Evolutionary conservation across 2,113 vertebrate species (phyloP).

Genomic region (Oxyruncus cristatus): DNA sequence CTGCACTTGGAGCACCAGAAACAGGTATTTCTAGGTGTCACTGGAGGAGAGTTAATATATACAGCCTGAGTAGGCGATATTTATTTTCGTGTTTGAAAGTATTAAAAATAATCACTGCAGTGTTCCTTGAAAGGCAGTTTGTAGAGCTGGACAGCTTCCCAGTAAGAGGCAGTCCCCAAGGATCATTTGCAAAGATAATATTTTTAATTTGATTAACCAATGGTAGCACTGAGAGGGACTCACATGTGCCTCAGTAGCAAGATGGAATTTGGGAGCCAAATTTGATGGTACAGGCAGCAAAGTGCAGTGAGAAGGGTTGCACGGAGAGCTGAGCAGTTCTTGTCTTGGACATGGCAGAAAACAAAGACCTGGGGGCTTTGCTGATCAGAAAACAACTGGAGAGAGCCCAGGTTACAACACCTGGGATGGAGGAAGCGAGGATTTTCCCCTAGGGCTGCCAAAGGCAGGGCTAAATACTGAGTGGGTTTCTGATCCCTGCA

Average conservation of each 20-base stretch:
- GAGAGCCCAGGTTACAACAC: not conserved
- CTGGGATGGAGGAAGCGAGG: not conserved
- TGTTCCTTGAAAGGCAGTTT: not conserved
- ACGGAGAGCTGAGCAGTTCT: not conserved
- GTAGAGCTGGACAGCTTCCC: not conserved
- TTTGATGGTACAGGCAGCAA: not conserved
- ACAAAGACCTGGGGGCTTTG: not conserved
- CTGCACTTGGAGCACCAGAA: not conserved
- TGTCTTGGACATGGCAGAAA: not conserved
- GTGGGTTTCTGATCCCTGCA: not conserved
- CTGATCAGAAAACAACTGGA: not conserved
- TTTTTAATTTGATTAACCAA: conserved; percentile 7
- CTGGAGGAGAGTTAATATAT: not conserved
- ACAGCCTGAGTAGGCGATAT: not conserved
- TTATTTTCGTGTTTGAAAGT: conserved; percentile 1
- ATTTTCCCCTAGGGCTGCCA: not conserved
- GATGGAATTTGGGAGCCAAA: not conserved
- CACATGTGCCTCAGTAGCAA: not conserved
- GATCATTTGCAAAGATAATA: not conserved
- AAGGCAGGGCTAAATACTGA: not conserved
- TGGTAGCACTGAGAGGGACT: not conserved
- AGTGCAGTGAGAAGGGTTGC: not conserved
- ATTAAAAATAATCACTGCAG: not conserved
- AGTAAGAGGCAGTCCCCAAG: not conserved
- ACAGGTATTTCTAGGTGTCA: not conserved